phyloP scores from a whole-genome alignment of 2,797 vertebrate species.

The Eulemur albifrons region DNA sequence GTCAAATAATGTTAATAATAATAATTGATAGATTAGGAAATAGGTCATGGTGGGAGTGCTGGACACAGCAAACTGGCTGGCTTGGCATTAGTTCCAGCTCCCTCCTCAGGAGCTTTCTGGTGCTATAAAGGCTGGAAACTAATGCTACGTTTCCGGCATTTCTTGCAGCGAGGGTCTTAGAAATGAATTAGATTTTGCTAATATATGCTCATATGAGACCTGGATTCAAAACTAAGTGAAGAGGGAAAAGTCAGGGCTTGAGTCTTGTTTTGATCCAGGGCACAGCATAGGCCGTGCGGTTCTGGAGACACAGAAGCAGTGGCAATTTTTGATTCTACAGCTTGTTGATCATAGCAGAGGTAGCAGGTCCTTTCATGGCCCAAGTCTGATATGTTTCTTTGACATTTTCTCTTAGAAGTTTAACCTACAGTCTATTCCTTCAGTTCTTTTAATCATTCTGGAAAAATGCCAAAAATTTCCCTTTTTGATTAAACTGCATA shows the following conservation, averaged over 20 bases:
- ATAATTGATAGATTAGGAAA: background rate
- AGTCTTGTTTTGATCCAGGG: background rate
- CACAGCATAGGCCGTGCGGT: accelerated
- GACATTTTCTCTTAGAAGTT: background rate
- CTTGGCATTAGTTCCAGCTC: background rate
- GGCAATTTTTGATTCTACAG: background rate
- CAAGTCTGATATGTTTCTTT: background rate
- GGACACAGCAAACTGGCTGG: background rate
- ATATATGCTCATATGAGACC: background rate
- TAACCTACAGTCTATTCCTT: background rate
- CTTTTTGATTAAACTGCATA: background rate
- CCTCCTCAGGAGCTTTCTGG: background rate
- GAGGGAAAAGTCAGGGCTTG: background rate
- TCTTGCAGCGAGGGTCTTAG: background rate
- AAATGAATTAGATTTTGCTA: background rate
- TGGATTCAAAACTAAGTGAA: background rate
- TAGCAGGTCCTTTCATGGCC: background rate
- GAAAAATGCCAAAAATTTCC: background rate
- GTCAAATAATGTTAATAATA: background rate
- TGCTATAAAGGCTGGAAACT: background rate
- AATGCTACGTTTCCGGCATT: background rate
- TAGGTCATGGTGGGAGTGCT: accelerated
- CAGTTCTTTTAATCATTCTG: background rate
- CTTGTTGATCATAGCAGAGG: background rate
- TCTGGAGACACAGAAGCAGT: background rate